Evolutionary conservation across 2,888 invertebrate genomes (phyloP).

Genomic region (Hypercompe scribonia): DNA sequence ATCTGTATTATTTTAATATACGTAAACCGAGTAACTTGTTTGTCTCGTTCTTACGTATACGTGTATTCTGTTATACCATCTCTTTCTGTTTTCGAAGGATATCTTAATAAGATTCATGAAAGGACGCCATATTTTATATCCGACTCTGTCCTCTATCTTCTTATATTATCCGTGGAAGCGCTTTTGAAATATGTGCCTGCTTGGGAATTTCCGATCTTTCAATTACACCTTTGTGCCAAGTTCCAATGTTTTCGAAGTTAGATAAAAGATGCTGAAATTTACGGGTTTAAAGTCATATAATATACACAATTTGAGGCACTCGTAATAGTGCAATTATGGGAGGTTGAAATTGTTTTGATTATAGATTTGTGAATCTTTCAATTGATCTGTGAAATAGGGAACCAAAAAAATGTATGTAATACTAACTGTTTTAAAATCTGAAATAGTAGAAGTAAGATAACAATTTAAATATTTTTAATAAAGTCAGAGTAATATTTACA

Average conservation of each 20-base stretch:
- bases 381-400: not conserved
- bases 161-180: constrained; percentile 85
- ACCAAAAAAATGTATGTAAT: too few relatives aligned
- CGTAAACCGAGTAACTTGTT: constrained; percentile 74
- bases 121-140: constrained; percentile 93
- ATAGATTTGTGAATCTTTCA: not conserved
- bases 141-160: constrained; percentile 88
- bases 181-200: constrained; percentile 85
- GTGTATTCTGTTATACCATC: constrained; percentile 61
- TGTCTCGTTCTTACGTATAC: constrained; percentile 54
- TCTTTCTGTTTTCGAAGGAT: constrained; percentile 88
- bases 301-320: not conserved
- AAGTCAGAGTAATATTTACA: too few relatives aligned
- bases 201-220: constrained; percentile 86
- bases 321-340: too few relatives aligned
- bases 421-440: not conserved
- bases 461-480: too few relatives aligned
- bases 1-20: constrained; percentile 85
- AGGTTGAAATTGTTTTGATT: not conserved
- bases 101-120: constrained; percentile 95
- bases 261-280: constrained; percentile 53
- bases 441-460: too few relatives aligned
- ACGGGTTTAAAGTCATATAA: constrained; percentile 30
- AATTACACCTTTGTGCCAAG: constrained; percentile 82
- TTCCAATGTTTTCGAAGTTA: constrained; percentile 67